phyloP scores from a whole-genome alignment of 2,113 vertebrate species.

The Nesospiza acunhae region DNA sequence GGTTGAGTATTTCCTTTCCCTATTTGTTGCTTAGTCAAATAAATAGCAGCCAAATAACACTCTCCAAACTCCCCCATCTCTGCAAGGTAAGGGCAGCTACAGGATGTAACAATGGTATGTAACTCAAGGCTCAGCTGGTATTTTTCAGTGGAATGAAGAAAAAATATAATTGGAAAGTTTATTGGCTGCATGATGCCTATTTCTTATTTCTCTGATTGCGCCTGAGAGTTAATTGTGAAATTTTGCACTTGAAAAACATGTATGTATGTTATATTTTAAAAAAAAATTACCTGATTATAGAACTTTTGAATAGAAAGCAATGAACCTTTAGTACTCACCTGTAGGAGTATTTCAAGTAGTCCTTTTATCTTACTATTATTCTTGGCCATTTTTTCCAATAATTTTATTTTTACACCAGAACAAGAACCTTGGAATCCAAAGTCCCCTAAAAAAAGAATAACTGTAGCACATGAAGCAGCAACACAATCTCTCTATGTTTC shows the following conservation, averaged over 20 bases:
- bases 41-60: not conserved
- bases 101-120: not conserved
- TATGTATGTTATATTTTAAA: not conserved
- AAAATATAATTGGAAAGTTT: constrained; percentile 6
- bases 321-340: not conserved
- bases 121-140: not conserved
- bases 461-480: not conserved
- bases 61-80: not conserved
- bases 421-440: not conserved
- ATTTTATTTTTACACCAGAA: not conserved
- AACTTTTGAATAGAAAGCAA: not conserved
- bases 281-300: not conserved
- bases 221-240: not conserved
- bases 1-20: not conserved
- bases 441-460: not conserved
- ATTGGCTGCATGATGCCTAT: not conserved
- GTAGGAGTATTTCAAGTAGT: not conserved
- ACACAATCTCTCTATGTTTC: not conserved
- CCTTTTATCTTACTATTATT: not conserved
- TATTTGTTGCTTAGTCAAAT: not conserved
- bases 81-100: not conserved
- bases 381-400: not conserved
- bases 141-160: not conserved
- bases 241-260: not conserved
- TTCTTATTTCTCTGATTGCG: constrained; percentile 1